Evolutionary conservation across 2,888 invertebrate species (phyloP), one percentile per base, ranked within the genome.

Genomic region (Thereva unica): DNA sequence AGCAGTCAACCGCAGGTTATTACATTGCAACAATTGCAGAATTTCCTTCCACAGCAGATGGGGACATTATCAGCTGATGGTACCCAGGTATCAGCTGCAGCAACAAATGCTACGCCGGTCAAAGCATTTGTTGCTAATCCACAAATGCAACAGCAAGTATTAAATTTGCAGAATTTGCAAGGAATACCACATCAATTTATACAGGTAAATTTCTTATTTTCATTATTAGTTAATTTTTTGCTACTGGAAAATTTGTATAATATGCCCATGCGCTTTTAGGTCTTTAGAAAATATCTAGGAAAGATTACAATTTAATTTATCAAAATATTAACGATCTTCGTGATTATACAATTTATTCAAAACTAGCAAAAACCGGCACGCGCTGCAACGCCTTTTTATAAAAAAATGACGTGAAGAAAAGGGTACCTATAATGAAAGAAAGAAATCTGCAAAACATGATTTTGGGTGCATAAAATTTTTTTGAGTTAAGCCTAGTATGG

Each of bases 181-280:
- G 71, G 71, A 59, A 67, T 75, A 6, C 75, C 75, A 49, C 75
- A 75, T 54, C 75, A 75, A 68, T 74, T 74, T 59, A 73, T 75
- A 42, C 75, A 74, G 65, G 72, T 72, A 64, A 50, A 42, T 47
- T 47, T 10, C 4, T 38, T 38, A 35, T 34, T n/a, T 23, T 9
- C 10, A 6, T 7, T 23, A 41, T 38, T 9, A 4, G 3, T 42
- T 5, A 37, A n/a, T 6, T 35, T 35, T 50, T 53, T 37, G 35
- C 9, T 53, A 5, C 4, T 7, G 53, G 6, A n/a, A 7, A 23
- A 3, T 34, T 35, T 34, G 42, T 8, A 5, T 53, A 35, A 35
- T 3, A 8, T 53, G 34, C 35, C 41, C 41, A 41, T 41, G 9
- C 41, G 9, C 2, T 41, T 41, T 41, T 41, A 41, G 9, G 6